Conservation (phyloP, 2,797 vertebrate species). For the Mormyrops boulengeri region DNA sequence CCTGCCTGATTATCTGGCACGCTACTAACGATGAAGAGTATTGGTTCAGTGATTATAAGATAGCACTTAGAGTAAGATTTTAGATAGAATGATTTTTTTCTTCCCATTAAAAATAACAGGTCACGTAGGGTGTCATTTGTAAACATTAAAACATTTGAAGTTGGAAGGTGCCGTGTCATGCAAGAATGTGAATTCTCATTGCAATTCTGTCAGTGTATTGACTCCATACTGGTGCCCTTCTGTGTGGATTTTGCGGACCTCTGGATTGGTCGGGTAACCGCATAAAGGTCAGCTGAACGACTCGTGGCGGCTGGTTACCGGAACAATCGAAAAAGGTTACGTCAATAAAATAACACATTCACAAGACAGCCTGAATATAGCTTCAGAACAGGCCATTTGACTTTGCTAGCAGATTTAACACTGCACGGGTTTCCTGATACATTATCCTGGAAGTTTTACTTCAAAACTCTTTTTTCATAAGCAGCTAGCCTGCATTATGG, state of each 20-base stretch:
- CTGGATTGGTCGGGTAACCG: neutral
- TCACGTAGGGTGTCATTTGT: neutral
- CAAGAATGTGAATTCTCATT: neutral
- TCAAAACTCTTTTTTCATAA: neutral
- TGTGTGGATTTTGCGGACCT: neutral
- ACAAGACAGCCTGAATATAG: neutral
- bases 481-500: neutral
- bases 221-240: neutral
- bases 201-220: neutral
- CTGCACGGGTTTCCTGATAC: neutral
- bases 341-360: neutral
- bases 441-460: neutral
- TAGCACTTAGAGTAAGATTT: neutral
- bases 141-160: neutral
- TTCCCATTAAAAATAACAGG: neutral
- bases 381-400: neutral
- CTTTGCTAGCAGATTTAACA: neutral
- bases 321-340: neutral
- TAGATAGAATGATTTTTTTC: neutral
- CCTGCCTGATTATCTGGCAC: neutral
- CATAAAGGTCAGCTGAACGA: constrained; percentile 13
- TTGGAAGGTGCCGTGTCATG: neutral
- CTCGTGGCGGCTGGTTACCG: neutral
- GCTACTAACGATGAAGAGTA: neutral
- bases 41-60: neutral